These are phyloP conservation scores for Rhyacophila evoluta DNA, from an alignment of 2,888 invertebrate genomes.

Conservation along the genomic window DNA sequence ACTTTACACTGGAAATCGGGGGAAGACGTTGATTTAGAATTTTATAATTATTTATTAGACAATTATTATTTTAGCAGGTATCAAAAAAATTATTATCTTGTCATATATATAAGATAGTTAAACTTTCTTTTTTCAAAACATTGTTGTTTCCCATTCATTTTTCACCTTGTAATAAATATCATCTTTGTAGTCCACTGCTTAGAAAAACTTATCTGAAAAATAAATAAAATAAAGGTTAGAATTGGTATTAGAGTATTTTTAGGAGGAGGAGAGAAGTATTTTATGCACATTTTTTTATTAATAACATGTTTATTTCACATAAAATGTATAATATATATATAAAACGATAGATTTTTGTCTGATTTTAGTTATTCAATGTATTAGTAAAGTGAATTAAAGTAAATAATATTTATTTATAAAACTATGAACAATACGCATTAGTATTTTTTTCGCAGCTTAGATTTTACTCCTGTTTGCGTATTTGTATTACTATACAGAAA, in stretches of 20 bases:
- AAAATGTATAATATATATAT: too few relatives aligned
- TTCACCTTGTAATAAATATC: not conserved
- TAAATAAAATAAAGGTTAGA: not conserved
- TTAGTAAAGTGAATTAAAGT: too few relatives aligned
- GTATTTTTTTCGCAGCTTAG: too few relatives aligned
- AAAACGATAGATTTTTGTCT: too few relatives aligned
- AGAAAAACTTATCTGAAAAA: not conserved
- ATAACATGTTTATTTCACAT: too few relatives aligned
- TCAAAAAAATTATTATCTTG: not conserved
- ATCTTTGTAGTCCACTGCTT: not conserved
- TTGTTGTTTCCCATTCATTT: not conserved
- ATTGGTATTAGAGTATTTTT: not conserved
- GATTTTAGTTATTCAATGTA: too few relatives aligned
- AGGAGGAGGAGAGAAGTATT: too few relatives aligned
- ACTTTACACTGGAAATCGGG: slow-evolving; percentile 20
- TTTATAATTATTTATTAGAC: not conserved
- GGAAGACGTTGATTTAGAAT: slow-evolving; percentile 49
- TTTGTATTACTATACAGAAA: too few relatives aligned
- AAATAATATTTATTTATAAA: too few relatives aligned
- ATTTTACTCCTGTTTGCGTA: too few relatives aligned
- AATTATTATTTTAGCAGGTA: not conserved
- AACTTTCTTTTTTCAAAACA: not conserved
- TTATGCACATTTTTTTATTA: too few relatives aligned
- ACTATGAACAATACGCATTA: too few relatives aligned
- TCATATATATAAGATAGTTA: not conserved